Evolutionary conservation across 2,888 invertebrate species (phyloP), one percentile per base, ranked within the genome.

Genomic region (Lepetodrilus schrolli): DNA sequence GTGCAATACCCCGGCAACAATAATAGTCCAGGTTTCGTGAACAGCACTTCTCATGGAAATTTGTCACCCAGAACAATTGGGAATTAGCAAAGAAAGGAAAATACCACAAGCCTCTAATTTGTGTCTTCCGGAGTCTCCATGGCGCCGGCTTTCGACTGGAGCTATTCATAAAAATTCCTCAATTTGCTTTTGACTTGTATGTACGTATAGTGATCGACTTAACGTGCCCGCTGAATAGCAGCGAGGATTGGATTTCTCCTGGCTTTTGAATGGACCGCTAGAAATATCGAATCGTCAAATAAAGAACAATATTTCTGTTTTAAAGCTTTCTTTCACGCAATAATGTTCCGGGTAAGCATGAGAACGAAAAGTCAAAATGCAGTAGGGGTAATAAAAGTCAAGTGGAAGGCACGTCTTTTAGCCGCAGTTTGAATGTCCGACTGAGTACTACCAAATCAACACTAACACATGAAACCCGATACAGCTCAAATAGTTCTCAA

Each of bases 151-250:
- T 58, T 30, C 58, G 43, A 30, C 58, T 58, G 58, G 13, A 58
- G 58, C 58, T 58, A 58, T 58, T 58, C 58, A 58, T 58, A 58
- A 58, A 58, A 58, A 58, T 58, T 58, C 58, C 58, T 58, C 58
- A 58, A 58, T 58, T 58, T 58, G 34, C 21, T 58, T 58, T 58
- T 30, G 26, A 30, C 43, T 43, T 34, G 34, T 26, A 58, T 26
- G 30, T 58, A 58, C 58, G 30, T 30, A 23, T 58, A 58, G 34
- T 17, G 26, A 30, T 13, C 10, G 58, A 23, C 26, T 58, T 58
- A 58, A 34, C 58, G 58, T 58, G 58, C 58, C 30, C 34, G 26
- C n/a, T 17, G n/a, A 58, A 58, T 58, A 34, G 58, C 30, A 26
- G 34, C 4, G 1, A 30, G 58, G 58, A 30, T 58, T 58, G 58